Evolutionary conservation across 2,113 vertebrate species (phyloP).

Genomic region (Setophaga coronata): DNA sequence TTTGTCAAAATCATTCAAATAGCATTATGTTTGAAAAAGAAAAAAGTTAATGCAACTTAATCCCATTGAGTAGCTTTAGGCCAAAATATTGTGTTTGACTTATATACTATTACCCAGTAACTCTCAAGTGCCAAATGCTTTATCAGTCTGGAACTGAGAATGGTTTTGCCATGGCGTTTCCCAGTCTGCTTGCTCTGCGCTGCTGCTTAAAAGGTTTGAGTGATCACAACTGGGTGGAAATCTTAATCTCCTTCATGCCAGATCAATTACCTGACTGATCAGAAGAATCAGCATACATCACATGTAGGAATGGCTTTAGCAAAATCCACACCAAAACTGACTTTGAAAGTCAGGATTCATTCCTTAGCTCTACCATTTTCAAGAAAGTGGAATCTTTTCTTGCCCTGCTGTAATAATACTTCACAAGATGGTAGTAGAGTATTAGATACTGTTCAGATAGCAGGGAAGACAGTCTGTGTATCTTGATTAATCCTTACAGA

Average conservation of each 20-base stretch:
- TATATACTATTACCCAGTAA: not conserved
- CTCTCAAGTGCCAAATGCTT: conserved; percentile 68
- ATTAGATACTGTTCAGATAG: not conserved
- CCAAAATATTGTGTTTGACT: conserved; percentile 26
- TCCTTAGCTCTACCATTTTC: not conserved
- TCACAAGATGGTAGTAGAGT: not conserved
- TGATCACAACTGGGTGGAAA: conserved; percentile 48
- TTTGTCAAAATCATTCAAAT: not conserved
- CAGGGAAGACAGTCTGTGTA: not conserved
- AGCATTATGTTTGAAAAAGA: not conserved
- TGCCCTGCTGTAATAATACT: not conserved
- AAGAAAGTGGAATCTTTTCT: not conserved
- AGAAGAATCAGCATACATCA: conserved; percentile 32
- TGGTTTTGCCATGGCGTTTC: conserved; percentile 29
- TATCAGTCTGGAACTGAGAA: conserved; percentile 69
- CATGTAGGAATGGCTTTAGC: not conserved
- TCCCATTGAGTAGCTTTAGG: not conserved
- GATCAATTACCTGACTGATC: conserved; percentile 38
- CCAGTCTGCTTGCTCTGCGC: conserved; percentile 37
- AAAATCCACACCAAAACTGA: conserved; percentile 31
- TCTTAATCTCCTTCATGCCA: conserved; percentile 33
- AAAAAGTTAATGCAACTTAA: not conserved
- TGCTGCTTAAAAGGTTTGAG: conserved; percentile 39
- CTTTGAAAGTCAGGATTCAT: not conserved
- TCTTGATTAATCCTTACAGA: not conserved